A percentile compares a stretch with the other conserved stretches of the same genome.
These are phyloP conservation scores for Rhinoraja longicauda DNA, from an alignment of 2,797 vertebrate species.

Conservation along the genomic window DNA sequence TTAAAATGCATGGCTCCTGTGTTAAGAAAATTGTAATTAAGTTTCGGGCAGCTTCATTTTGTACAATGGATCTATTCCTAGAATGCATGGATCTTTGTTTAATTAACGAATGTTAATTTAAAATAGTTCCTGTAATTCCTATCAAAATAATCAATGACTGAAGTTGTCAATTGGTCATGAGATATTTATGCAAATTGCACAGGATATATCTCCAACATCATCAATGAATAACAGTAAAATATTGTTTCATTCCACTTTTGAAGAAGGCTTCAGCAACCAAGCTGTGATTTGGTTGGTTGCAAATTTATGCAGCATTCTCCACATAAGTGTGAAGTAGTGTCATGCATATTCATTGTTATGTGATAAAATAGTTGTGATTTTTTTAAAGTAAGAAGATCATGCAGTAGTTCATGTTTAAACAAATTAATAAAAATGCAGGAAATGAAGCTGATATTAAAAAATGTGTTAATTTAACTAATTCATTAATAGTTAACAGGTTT, in stretches of 20 bases:
- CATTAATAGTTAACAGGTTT: not conserved
- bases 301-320: conserved; percentile 1
- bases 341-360: not conserved
- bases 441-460: not conserved
- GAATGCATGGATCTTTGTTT: not conserved
- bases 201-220: not conserved
- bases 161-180: not conserved
- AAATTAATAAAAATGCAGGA: not conserved
- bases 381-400: not conserved
- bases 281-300: not conserved
- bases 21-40: not conserved
- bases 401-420: conserved; percentile 6
- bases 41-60: not conserved
- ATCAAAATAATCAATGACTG: not conserved
- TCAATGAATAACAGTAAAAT: not conserved
- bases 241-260: not conserved
- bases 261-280: not conserved
- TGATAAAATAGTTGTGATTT: not conserved
- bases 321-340: not conserved
- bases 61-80: not conserved
- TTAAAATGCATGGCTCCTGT: not conserved
- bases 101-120: not conserved
- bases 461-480: not conserved
- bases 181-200: not conserved
- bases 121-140: not conserved